Evolutionary conservation across 2,888 invertebrate species (phyloP), one percentile per base, ranked within the genome.

Genomic region (Callyntrura guangdongensis): DNA sequence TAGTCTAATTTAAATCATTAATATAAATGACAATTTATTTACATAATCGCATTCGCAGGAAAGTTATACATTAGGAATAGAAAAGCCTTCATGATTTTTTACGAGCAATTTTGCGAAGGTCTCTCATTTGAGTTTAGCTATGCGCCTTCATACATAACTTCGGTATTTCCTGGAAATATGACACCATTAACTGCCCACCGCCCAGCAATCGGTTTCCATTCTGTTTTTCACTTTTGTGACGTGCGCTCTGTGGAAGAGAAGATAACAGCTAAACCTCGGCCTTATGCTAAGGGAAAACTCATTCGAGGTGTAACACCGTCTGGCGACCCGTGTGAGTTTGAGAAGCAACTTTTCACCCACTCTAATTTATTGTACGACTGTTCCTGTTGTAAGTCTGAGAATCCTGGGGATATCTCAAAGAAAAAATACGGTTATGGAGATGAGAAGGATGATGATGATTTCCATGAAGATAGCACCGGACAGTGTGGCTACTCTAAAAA

Each of bases 181-280:
- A 93, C 93, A 9, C 93, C 93, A 3, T 87, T 93, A 6, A 36
- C 61, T 14, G 59, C 89, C 8, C 93, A 93, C 83, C 91, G 92
- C 17, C 93, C 93, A 0, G 49, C 87, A 14, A 56, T 81, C 11
- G 53, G 86, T 11, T 92, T 90, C 67, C 84, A 86, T n/a, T 93
- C 93, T 9, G 93, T 93, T 0, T 93, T 93, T 72, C 93, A 93
- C 72, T 84, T 92, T 25, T 45, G 90, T n/a, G 93, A 93, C 79
- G 88, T 93, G 36, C 90, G 91, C 0, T 91, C 91, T 11, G 92
- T 93, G 1, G 89, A 89, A 22, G 89, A 91, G 27, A 72, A 72
- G 47, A 88, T 72, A 1, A 12, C 88, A 49, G 79, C 67, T 3
- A 88, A 14, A 14, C 82, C 88, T 17, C 22, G 72, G 6, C 56